phyloP scores from a whole-genome alignment of 2,888 invertebrate genomes.

The Orchesellides sinensis region DNA sequence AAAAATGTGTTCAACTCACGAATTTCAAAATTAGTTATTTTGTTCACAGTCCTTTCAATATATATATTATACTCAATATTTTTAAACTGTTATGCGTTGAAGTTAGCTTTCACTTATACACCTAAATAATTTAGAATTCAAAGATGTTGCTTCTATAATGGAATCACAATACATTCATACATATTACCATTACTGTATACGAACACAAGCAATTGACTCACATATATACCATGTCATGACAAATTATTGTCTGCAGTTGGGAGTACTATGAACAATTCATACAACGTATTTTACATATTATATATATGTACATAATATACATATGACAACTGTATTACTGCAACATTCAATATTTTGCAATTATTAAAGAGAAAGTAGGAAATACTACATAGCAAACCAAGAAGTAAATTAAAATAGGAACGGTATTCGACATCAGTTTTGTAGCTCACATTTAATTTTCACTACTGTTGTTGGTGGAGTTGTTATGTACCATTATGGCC shows the following conservation, averaged over 20 bases:
- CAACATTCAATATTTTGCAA: conserved; percentile 18
- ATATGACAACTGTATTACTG: not conserved
- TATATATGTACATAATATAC: conserved; percentile 39
- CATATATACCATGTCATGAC: conserved; percentile 23
- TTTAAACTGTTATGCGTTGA: not conserved
- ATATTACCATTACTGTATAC: conserved; percentile 62
- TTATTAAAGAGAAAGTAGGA: not conserved
- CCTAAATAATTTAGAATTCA: not conserved
- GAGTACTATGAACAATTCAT: conserved; percentile 33
- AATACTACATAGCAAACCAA: not conserved
- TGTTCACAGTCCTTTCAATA: conserved; percentile 40
- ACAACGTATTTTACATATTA: conserved; percentile 64
- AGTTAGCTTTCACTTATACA: too few relatives aligned
- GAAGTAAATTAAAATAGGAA: too few relatives aligned
- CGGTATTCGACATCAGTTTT: too few relatives aligned
- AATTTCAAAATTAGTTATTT: conserved; percentile 49
- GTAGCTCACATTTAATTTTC: too few relatives aligned
- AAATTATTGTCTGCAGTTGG: not conserved
- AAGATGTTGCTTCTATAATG: conserved; percentile 13
- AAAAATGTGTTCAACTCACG: not conserved
- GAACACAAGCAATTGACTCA: conserved; percentile 24
- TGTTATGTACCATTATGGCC: too few relatives aligned
- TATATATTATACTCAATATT: too few relatives aligned
- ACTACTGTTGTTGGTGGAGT: too few relatives aligned
- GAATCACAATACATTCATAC: conserved; percentile 56